Evolutionary conservation across 2,113 vertebrate species (phyloP).

Genomic region (Oxygymnocypris stewartii): DNA sequence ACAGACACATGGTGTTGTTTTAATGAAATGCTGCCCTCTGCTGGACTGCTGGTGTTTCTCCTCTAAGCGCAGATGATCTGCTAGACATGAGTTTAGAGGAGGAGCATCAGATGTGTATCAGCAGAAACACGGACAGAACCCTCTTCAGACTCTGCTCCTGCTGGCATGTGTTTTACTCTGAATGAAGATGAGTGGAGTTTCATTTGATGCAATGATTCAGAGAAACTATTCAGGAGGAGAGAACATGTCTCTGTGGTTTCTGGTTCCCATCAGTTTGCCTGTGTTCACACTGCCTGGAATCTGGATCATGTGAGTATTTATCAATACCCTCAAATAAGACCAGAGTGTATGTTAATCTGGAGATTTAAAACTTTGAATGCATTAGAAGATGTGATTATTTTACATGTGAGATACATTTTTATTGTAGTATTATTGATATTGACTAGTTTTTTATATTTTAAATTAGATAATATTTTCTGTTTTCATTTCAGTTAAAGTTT

Average conservation of each 20-base stretch:
- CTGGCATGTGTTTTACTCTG: background rate
- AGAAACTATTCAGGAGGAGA: background rate
- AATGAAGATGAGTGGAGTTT: background rate
- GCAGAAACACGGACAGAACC: background rate
- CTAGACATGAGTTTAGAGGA: background rate
- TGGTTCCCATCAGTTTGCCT: constrained; percentile 80
- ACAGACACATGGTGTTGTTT: too few species aligned
- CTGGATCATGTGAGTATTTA: constrained; percentile 83
- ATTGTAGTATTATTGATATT: background rate
- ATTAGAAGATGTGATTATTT: background rate
- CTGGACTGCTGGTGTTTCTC: too few species aligned
- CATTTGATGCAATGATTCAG: background rate
- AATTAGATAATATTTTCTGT: background rate
- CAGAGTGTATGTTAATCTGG: background rate
- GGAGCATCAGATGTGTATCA: background rate
- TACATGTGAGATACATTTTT: background rate
- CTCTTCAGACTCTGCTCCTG: background rate
- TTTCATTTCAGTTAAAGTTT: background rate
- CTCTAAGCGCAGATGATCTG: background rate
- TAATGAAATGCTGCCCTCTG: too few species aligned
- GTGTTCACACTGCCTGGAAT: constrained; percentile 84
- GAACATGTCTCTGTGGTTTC: constrained; percentile 77
- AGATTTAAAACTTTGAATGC: background rate
- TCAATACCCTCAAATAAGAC: background rate
- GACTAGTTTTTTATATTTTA: background rate